Base-by-base conservation (phyloP, 2,113 vertebrate genomes). In the Aphelocoma coerulescens region DNA sequence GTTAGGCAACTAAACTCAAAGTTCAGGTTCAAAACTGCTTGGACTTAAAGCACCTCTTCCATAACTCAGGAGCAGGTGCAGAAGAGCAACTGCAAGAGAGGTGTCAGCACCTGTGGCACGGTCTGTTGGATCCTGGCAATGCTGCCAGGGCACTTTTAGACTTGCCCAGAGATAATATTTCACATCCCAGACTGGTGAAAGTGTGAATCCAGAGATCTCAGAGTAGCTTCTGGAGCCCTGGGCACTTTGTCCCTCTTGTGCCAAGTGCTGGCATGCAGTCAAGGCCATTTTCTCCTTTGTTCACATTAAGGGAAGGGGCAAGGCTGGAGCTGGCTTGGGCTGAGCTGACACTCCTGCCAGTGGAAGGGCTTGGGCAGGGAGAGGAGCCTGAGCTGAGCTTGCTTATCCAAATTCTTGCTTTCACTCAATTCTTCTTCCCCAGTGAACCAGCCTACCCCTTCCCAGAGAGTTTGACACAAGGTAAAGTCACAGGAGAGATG, bases 101-200 rank as follows among this genome's bases (percentile, higher is more conserved):
- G 26, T 4, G 1, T 71, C 52, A 58, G 37, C 17, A n/a, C 55
- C 59, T 16, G 6, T 59, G 80, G n/a, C 67, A 71, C 58, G 0
- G 3, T 19, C 43, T 6, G 0, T 7, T 0, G 1, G 32, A 18
- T 81, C 41, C 58, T 52, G 33, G 16, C 0, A 4, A 21, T 1
- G 2, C 28, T 76, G 68, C 22, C 65, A 78, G 37, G 3, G 2
- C 23, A 9, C 33, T 39, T 52, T 16, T 24, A 30, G 48, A 67
- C 39, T 51, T 76, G 33, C 63, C 87, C 3, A 0, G 41, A 58
- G 79, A 52, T 59, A 4, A 4, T 26, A 22, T 61, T 78, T 88
- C 85, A n/a, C 44, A 52, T 65, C 69, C 66, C 41, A 65, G 63
- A 51, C 8, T 7, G 16, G 33, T 39, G 19, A 22, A 88, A 28